A percentile compares a stretch with the other conserved stretches of the same genome.
phyloP scores from a whole-genome alignment of 2,888 invertebrate species.

The Coremacera marginata region DNA sequence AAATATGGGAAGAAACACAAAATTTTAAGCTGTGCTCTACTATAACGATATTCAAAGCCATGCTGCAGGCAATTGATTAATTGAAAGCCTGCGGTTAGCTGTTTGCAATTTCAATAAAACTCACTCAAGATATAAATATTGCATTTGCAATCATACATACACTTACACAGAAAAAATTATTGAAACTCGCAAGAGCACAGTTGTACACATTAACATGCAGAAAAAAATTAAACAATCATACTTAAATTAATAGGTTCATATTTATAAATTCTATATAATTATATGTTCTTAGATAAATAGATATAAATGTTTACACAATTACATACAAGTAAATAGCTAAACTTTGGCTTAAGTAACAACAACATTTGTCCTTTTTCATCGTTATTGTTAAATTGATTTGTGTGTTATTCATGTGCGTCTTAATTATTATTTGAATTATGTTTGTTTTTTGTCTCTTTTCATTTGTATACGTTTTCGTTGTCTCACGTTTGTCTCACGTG shows the following conservation, averaged over 20 bases:
- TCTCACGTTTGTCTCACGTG: conserved; percentile 9
- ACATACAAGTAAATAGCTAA: conserved; percentile 10
- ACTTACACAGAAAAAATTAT: background rate
- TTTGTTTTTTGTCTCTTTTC: conserved; percentile 24
- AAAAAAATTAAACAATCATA: background rate
- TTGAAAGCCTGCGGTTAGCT: background rate
- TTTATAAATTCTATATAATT: too few species aligned
- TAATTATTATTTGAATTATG: conserved; percentile 3
- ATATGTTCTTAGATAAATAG: background rate
- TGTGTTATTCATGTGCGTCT: conserved; percentile 8
- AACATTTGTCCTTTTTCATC: background rate
- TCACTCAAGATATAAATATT: background rate
- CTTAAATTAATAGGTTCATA: background rate
- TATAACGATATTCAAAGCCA: too few species aligned
- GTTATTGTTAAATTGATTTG: background rate
- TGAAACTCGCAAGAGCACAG: background rate
- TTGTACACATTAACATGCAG: background rate
- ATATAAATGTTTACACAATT: background rate
- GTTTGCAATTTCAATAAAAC: background rate
- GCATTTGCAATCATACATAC: background rate
- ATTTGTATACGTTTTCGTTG: conserved; percentile 1
- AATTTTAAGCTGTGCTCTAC: too few species aligned
- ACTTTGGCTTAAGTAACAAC: background rate
- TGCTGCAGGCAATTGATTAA: too few species aligned
- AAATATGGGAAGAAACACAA: too few species aligned